Evolutionary conservation across 2,888 invertebrate species (phyloP), one percentile per base, ranked within the genome.

Genomic region (Athalia circularis): DNA sequence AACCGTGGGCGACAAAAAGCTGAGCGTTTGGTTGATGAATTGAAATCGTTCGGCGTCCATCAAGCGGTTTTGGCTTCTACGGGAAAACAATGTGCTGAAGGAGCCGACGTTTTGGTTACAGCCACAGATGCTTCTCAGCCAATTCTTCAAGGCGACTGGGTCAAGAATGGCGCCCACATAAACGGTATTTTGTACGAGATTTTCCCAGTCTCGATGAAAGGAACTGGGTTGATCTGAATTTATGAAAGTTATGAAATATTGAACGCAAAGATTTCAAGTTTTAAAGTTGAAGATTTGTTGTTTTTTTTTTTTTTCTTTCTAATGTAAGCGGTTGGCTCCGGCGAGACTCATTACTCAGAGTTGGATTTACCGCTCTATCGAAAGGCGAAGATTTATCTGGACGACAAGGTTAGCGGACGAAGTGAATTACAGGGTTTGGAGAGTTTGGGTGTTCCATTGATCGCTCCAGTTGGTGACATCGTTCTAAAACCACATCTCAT

Each of bases 101-200:
- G 91, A 80, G 94, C 94, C 1, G 94, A 94, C 88, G 91, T 94
- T 47, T 92, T 95, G 79, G 92, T 94, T 54, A 93, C 94, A 2
- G 92, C 92, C 0, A 94, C 94, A 2, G 91, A 89, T 79, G 85
- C 92, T 3, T 83, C 83, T 0, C 86, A 88, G n/a, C 92, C 94
- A 0, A 85, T 94, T 13, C 82, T 94, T 3, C 84, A 90, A 57
- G 85, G 85, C 3, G 88, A 90, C 45, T 93, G 93, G 92, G 86
- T 93, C 3, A 92, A 92, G 85, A 83, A 87, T 7, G 91, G 92
- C 57, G 92, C 92, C 4, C 94, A 94, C 86, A 92, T 94, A 45
- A 94, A 94, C 88, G 93, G 94, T 94, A 86, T 13, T 48, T 57
- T 45, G 29, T 29, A 29, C 29, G 29, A 29, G 29, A 29, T 29